Base-by-base conservation (phyloP, 1,140 invertebrate genomes). In the Tribolium castaneum region DNA sequence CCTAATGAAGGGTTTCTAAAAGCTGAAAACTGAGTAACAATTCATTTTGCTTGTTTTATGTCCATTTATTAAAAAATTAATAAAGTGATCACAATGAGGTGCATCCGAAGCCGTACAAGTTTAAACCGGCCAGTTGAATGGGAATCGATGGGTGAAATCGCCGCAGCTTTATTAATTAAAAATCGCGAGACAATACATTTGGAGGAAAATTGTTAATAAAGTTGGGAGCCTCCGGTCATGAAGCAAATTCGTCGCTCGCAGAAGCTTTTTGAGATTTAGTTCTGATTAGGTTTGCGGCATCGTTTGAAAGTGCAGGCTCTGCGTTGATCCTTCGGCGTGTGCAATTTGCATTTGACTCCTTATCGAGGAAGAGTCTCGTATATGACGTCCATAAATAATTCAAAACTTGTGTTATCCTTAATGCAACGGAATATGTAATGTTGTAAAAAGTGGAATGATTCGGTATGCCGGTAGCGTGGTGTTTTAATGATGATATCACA, bases 401-500 rank as follows among this genome's bases (percentile, higher is more conserved):
- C 77, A 72, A 70, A 62, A 80, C 77, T 62, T 50, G 76, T 71
- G 71, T 66, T 71, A 54, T 62, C 80, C 71, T 78, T 79, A 79
- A 80, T 76, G 77, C 50, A 54, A 70, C 16, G 66, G 80, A 80
- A 80, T 78, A 79, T 77, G 66, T 80, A 80, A 80, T 80, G 77
- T 75, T 80, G 77, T 75, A 80, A 80, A 80, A 80, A 79, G 73
- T 76, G 70, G 74, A 80, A 80, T 76, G 56, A 75, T 80, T 80
- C 56, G 16, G 80, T 80, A 80, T 78, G 80, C 77, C 71, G 70
- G 49, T 77, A 52, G 74, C 80, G 75, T 78, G 59, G 72, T 79
- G 73, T 71, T 80, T 78, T 80, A 78, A 80, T 79, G 80, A 80
- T 78, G 77, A 78, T 71, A 78, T 80, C 74, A 80, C 80, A 80